phyloP scores from a whole-genome alignment of 2,113 vertebrate species.

The Polypterus senegalus region DNA sequence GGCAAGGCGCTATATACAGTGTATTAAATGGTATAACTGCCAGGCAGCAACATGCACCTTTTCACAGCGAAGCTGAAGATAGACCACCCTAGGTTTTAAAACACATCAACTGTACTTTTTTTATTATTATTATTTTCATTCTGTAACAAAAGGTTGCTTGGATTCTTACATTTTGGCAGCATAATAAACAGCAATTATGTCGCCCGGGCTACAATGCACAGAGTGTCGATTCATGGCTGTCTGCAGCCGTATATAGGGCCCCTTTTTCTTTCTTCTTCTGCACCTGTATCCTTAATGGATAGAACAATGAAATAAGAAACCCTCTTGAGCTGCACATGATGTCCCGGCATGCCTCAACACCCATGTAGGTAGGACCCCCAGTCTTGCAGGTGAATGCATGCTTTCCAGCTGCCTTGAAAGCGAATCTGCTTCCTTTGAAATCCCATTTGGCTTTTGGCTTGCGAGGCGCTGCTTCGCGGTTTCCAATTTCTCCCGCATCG shows the following conservation, averaged over 20 bases:
- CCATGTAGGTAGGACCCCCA: not conserved
- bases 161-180: not conserved
- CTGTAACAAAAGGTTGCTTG: too few species aligned
- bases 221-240: not conserved
- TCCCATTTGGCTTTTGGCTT: not conserved
- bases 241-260: not conserved
- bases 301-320: not conserved
- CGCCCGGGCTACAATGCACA: not conserved
- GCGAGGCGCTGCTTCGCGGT: too few species aligned
- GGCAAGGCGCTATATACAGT: too few species aligned
- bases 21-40: too few species aligned
- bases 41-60: too few species aligned
- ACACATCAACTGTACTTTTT: too few species aligned
- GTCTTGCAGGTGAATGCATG: not conserved
- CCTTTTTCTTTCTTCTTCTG: not conserved
- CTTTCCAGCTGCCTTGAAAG: not conserved
- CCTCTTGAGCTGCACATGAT: not conserved
- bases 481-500: too few species aligned
- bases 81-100: too few species aligned
- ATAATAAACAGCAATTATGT: not conserved
- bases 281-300: conserved; percentile 1
- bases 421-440: not conserved
- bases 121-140: too few species aligned
- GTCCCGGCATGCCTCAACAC: not conserved
- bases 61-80: too few species aligned